Conservation (phyloP, 2,888 invertebrate genomes). For the Drosophila meridiana region DNA sequence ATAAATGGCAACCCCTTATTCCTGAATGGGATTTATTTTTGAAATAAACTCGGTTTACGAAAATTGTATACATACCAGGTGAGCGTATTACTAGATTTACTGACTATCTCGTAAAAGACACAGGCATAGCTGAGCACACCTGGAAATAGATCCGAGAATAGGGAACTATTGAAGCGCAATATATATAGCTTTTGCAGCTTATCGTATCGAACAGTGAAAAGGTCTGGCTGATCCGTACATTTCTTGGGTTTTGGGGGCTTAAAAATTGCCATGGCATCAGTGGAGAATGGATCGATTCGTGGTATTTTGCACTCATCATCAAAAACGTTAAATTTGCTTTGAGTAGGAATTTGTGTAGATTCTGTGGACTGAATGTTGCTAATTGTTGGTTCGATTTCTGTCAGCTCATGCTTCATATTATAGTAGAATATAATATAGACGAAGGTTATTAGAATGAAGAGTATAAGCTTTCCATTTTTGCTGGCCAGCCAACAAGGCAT, state of each 20-base stretch:
- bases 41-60: background rate
- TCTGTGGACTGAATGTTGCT: background rate
- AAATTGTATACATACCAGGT: conserved; percentile 3
- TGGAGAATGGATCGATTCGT: conserved; percentile 86
- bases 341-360: background rate
- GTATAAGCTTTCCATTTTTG: background rate
- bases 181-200: conserved; percentile 29
- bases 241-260: background rate
- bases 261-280: conserved; percentile 79
- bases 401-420: background rate
- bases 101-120: conserved; percentile 64
- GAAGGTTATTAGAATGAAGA: background rate
- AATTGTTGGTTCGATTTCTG: background rate
- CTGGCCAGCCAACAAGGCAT: background rate
- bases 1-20: background rate
- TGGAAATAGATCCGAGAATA: conserved; percentile 5
- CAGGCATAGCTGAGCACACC: conserved; percentile 55
- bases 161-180: conserved; percentile 38
- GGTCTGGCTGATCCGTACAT: conserved; percentile 31
- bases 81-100: background rate
- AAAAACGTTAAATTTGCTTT: conserved; percentile 37
- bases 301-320: conserved; percentile 87
- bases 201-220: conserved; percentile 40
- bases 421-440: background rate
- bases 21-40: conserved; percentile 7